Base-by-base conservation (phyloP, 2,888 invertebrate genomes). In the Zootermopsis nevadensis region DNA sequence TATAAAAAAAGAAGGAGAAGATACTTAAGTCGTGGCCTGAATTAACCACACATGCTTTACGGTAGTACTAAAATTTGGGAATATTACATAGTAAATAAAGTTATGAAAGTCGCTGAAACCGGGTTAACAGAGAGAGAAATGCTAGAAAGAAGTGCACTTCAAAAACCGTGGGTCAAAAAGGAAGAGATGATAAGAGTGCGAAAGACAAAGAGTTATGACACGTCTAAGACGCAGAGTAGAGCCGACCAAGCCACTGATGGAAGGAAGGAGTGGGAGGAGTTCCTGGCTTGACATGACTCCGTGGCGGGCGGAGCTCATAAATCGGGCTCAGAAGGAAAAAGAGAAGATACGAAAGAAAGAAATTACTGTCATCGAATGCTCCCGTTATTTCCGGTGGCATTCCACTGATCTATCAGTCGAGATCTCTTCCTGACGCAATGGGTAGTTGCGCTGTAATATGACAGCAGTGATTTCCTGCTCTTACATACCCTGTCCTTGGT, bases 281-380 rank as follows among this genome's bases (percentile, higher is more conserved):
- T 42, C 38, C 15, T 42, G 10, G 1, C 38, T 42, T 15, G 38
- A 48, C 48, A 48, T 19, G 19, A 48, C 48, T 48, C 19, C 31
- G 31, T n/a, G n/a, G n/a, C n/a, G 33, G 31, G 74, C 24, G n/a
- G 35, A 22, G n/a, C 35, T 35, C 79, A 79, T 79, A 79, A 79
- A 79, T 79, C 79, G 79, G 66, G 38, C 60, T 79, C 79, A 79
- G 27, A 15, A 30, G 22, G 22, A 31, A 42, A 33, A 42, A 77
- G 77, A 77, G 53, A 31, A 79, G 33, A n/a, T n/a, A n/a, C n/a
- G 30, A 55, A 55, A 22, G 31, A 31, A 30, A 55, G 79, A 60
- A 60, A 60, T 79, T 79, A 60, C 79, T 60, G 79, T 79, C 79
- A 79, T 66, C 53, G 60, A 74, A 38, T 74, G 74, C 38, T 74